Evolutionary conservation across 2,888 invertebrate genomes (phyloP), one percentile per base, ranked within the genome.

Genomic region (Tipula helvola): DNA sequence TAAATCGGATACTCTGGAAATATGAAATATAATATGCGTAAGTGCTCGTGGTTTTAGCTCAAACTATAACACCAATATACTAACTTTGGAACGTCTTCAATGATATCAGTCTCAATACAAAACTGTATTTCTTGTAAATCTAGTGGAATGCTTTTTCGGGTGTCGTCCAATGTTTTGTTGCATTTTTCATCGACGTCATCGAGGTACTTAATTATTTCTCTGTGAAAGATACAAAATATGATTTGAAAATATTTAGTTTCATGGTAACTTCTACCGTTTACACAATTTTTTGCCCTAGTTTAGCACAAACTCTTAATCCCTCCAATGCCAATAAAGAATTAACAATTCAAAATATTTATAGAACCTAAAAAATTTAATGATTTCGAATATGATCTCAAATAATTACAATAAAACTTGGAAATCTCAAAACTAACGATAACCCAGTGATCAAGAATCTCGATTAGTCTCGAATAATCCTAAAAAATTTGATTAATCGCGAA

Each of bases 181-280:
- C 92, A 92, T 86, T 90, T 91, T 87, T 90, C 90, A 86, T 92
- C 92, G 13, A 92, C 91, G 87, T 91, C 90, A 87, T 92, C 92
- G 86, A 92, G 88, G 88, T 91, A 92, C 41, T 89, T 90, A 41
- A 91, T 88, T 44, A 92, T 92, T 87, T 92, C 92, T 87, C 91
- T 91, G 87, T 0, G 87, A 88, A 83, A n/a, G 5, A 10, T 28
- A 83, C 5, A 71, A 71, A 18, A 71, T 16, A 16, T 3, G 0
- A 18, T 71, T 44, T 44, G 8, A 39, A 39, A 28, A 28, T 28
- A 28, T 28, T 28, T 28, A 28, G 28, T 28, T 28, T 28, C 28
- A 1, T 1, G 28, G 28, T 28, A 28, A 1, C 28, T 1, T 28
- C 28, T 28, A 28, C 28, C n/a, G n/a, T n/a, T n/a, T n/a, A n/a